These are phyloP conservation scores for Megalurothrips usitatus DNA, from an alignment of 2,888 invertebrate species.

Conservation along the genomic window DNA sequence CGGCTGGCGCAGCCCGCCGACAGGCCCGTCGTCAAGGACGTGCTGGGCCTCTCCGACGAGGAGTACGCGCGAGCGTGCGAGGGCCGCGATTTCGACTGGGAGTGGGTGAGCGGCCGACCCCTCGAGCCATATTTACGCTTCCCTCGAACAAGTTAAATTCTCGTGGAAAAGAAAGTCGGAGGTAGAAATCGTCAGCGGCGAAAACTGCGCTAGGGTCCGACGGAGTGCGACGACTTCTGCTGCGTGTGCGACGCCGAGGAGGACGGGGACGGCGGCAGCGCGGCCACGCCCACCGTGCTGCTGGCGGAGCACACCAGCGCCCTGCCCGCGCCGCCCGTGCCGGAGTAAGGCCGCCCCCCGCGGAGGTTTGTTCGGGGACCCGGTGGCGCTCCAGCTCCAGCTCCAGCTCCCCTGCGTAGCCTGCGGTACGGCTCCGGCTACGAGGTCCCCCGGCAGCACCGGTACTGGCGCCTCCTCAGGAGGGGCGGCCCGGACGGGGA, in stretches of 20 bases:
- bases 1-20: neutral
- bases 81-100: slow-evolving; percentile 5
- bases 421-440: neutral
- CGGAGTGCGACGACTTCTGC: neutral
- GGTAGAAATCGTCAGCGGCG: neutral
- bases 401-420: neutral
- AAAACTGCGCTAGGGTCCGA: neutral
- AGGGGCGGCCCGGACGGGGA: neutral
- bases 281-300: neutral
- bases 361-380: neutral
- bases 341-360: neutral
- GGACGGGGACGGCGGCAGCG: neutral
- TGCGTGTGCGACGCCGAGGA: neutral
- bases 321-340: neutral
- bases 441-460: neutral
- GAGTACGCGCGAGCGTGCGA: neutral
- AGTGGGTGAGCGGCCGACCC: neutral
- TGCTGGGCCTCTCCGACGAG: neutral
- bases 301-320: neutral
- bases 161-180: no score
- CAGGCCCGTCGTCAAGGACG: neutral
- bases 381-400: no score
- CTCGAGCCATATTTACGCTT: no score
- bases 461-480: neutral
- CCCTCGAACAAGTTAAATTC: no score